phyloP scores from a whole-genome alignment of 2,888 invertebrate genomes.

The Chaetogeoica ovagalla region DNA sequence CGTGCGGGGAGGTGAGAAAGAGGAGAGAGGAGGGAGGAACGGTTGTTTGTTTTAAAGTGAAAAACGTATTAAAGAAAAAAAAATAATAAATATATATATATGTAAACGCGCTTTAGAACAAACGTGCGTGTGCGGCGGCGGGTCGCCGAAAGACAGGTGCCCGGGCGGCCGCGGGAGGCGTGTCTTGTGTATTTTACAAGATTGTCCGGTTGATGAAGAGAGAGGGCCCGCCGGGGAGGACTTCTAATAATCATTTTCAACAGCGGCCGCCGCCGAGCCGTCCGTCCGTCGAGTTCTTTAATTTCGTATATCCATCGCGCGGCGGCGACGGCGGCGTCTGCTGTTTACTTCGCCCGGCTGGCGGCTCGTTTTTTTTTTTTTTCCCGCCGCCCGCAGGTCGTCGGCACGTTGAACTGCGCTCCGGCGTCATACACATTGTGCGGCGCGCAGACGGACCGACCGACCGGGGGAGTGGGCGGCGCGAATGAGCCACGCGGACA shows the following conservation, averaged over 20 bases:
- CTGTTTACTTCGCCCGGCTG: slow-evolving; percentile 15
- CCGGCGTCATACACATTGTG: not conserved
- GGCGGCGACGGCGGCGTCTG: not conserved
- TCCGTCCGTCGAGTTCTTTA: slow-evolving; percentile 40
- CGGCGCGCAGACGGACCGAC: not conserved
- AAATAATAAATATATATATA: too few relatives aligned
- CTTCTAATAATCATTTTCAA: slow-evolving; percentile 29
- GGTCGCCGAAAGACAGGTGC: slow-evolving; percentile 43
- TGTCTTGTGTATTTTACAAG: slow-evolving; percentile 43
- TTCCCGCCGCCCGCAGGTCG: slow-evolving; percentile 17
- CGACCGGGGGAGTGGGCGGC: slow-evolving; percentile 41
- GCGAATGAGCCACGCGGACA: slow-evolving; percentile 47
- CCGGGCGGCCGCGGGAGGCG: slow-evolving; percentile 45
- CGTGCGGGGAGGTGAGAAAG: not conserved
- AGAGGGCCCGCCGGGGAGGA: too few relatives aligned
- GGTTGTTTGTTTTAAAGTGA: slow-evolving; percentile 48
- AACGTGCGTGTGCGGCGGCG: not conserved
- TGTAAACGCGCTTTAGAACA: not conserved
- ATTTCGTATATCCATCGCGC: slow-evolving; percentile 4
- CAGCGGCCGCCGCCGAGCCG: not conserved
- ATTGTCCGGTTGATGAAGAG: not conserved
- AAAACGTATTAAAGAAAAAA: slow-evolving; percentile 3
- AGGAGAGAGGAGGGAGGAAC: not conserved
- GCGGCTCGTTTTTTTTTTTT: not conserved
- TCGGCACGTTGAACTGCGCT: slow-evolving; percentile 1